Evolutionary conservation across 2,888 invertebrate genomes (phyloP).

Genomic region (Tholera decimalis): DNA sequence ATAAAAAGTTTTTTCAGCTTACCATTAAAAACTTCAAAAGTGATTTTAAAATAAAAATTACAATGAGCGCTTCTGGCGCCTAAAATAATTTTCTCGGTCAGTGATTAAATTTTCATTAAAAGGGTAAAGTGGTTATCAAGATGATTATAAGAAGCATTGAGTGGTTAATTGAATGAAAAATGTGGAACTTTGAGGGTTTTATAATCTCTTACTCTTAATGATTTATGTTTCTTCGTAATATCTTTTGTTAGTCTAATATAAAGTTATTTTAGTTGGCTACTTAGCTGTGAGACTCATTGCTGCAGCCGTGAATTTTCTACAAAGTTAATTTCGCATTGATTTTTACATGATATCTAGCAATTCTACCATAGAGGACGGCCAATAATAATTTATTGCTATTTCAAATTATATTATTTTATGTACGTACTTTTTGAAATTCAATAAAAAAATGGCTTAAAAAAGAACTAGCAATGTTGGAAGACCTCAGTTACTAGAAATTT

Average conservation of each 20-base stretch:
- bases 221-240: conserved; percentile 38
- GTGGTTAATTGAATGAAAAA: conserved; percentile 68
- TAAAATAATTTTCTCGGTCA: conserved; percentile 51
- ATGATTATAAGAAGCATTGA: conserved; percentile 59
- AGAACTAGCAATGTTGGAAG: too few species aligned
- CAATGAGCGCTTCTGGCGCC: conserved; percentile 24
- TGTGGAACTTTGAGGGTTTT: conserved; percentile 46
- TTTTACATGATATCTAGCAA: too few species aligned
- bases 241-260: conserved; percentile 13
- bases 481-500: too few species aligned
- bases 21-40: conserved; percentile 7
- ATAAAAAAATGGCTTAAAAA: too few species aligned
- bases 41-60: conserved; percentile 22
- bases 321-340: not conserved
- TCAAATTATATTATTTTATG: too few species aligned
- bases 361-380: too few species aligned
- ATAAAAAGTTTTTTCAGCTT: not conserved
- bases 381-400: too few species aligned
- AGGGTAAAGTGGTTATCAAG: conserved; percentile 63
- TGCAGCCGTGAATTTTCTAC: too few species aligned
- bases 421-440: too few species aligned
- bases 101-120: conserved; percentile 67
- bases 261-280: conserved; percentile 3
- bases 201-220: conserved; percentile 42
- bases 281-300: not conserved